These are phyloP conservation scores for Drosophila virilis DNA, from an alignment of 1,140 invertebrate genomes.

Conservation along the genomic window DNA sequence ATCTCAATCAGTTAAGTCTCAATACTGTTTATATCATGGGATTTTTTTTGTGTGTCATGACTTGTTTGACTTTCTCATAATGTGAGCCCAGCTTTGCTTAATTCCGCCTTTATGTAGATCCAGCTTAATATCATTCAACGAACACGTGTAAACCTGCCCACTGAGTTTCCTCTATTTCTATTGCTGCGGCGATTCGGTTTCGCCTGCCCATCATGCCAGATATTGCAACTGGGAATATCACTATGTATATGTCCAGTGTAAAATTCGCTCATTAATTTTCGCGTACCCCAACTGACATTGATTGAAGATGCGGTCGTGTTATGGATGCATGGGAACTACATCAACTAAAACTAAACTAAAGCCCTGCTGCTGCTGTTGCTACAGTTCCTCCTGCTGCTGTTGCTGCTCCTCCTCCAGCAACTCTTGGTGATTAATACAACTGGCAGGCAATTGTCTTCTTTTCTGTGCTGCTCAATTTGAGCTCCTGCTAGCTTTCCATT, in stretches of 20 bases:
- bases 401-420: neutral
- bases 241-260: constrained; percentile 44
- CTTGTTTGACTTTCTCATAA: no score
- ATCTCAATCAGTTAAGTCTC: no score
- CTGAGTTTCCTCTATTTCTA: constrained; percentile 26
- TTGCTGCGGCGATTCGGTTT: constrained; percentile 42
- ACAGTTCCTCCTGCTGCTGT: neutral
- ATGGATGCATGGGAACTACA: constrained; percentile 66
- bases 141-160: constrained; percentile 64
- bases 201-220: constrained; percentile 60
- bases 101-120: no score
- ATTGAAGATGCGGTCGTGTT: constrained; percentile 79
- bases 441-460: constrained; percentile 32
- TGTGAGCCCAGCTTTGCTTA: no score
- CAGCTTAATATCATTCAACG: constrained; percentile 5
- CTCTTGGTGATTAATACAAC: constrained; percentile 62
- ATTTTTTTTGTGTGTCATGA: no score
- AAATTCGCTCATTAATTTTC: constrained; percentile 81
- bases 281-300: constrained; percentile 68
- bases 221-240: constrained; percentile 14
- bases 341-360: constrained; percentile 16
- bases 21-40: no score
- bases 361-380: neutral
- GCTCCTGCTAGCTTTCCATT: constrained; percentile 41
- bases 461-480: constrained; percentile 3